A percentile compares a stretch with the other conserved stretches of the same genome.
Evolutionary conservation across 2,113 vertebrate genomes (phyloP).

Genomic region (Bufo gargarizans): DNA sequence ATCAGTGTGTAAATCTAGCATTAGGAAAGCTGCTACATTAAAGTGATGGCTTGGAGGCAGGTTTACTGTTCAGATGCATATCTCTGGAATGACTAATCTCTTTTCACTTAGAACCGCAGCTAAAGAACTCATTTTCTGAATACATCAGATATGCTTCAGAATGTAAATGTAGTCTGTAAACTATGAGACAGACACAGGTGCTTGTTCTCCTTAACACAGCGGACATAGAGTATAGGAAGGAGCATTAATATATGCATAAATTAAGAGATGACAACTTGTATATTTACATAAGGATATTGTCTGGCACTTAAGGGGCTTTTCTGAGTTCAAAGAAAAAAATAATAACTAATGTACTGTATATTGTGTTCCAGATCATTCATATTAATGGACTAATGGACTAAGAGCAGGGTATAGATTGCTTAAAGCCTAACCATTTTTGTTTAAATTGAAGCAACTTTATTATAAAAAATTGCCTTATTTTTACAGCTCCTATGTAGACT

Average conservation of each 20-base stretch:
- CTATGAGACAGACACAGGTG: not conserved
- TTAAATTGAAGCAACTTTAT: no score
- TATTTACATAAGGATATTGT: no score
- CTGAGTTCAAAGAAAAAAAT: not conserved
- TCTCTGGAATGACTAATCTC: not conserved
- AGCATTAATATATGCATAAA: no score
- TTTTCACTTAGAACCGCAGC: not conserved
- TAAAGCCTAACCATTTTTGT: no score
- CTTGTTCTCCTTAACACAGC: not conserved
- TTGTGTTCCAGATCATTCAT: no score
- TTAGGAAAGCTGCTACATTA: slow-evolving; percentile 35
- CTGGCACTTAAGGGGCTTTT: not conserved
- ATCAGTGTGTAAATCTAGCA: slow-evolving; percentile 42
- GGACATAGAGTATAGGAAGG: not conserved
- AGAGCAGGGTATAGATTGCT: no score
- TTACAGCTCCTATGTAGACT: no score
- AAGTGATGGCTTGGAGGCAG: slow-evolving; percentile 25
- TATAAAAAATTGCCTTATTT: no score
- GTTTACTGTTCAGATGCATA: slow-evolving; percentile 37
- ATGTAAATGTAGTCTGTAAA: not conserved
- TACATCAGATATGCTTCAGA: not conserved
- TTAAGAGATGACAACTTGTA: no score
- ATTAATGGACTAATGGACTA: no score
- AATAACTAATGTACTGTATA: no score
- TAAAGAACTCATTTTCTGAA: not conserved